Conservation (phyloP, 2,797 vertebrate genomes). For the Menidia menidia region DNA sequence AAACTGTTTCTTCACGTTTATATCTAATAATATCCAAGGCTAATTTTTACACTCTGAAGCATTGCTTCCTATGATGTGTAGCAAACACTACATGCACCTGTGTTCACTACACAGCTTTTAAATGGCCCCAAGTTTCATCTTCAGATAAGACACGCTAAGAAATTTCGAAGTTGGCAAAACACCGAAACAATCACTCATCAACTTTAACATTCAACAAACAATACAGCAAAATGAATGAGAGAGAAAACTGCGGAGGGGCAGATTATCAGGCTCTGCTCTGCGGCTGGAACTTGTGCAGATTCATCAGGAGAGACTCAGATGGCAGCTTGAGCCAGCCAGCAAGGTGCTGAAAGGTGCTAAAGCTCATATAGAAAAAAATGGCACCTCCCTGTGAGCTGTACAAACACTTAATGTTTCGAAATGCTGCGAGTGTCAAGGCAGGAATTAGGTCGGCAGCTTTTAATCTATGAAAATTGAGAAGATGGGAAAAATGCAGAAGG, state of each 20-base stretch:
- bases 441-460: slow-evolving; percentile 59
- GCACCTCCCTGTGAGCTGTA: slow-evolving; percentile 71
- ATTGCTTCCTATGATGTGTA: slow-evolving; percentile 23
- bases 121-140: slow-evolving; percentile 48
- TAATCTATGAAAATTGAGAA: slow-evolving; percentile 53
- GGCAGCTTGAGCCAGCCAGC: slow-evolving; percentile 45
- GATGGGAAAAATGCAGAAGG: slow-evolving; percentile 44
- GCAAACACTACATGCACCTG: slow-evolving; percentile 54
- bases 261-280: slow-evolving; percentile 67
- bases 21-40: no score
- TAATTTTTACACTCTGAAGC: no score
- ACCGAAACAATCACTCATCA: slow-evolving; percentile 71
- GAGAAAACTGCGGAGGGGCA: slow-evolving; percentile 59
- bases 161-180: slow-evolving; percentile 65
- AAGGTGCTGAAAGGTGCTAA: slow-evolving; percentile 79
- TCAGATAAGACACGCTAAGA: slow-evolving; percentile 67
- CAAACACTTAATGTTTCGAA: slow-evolving; percentile 75
- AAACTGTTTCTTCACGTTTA: slow-evolving; percentile 16
- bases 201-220: slow-evolving; percentile 67
- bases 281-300: slow-evolving; percentile 68
- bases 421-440: slow-evolving; percentile 68
- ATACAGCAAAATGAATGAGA: slow-evolving; percentile 61
- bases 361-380: slow-evolving; percentile 69
- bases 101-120: slow-evolving; percentile 60
- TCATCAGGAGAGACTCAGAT: slow-evolving; percentile 65